Evolutionary conservation across 92 coral and sea anemone genomes (phyloP).

Genomic region (Zoanthus sociatus): DNA sequence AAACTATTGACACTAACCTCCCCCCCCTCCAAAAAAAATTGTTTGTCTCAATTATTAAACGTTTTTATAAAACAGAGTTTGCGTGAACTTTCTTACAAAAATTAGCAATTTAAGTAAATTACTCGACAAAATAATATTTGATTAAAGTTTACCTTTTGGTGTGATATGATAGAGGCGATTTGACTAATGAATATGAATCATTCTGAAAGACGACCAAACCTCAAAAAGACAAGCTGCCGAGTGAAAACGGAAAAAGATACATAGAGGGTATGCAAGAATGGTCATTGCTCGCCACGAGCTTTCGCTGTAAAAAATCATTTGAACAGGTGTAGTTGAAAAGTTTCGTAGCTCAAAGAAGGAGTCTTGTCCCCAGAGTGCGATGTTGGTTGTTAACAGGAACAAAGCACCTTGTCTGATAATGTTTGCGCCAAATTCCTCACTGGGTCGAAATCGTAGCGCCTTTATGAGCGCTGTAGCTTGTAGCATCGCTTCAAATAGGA

Average conservation of each 20-base stretch:
- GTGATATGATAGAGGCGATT: not conserved
- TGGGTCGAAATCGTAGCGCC: slow-evolving; percentile 92
- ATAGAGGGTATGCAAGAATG: slow-evolving; percentile 91
- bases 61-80: not conserved
- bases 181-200: slow-evolving; percentile 53
- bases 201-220: slow-evolving; percentile 94
- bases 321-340: slow-evolving; percentile 92
- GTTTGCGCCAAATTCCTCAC: slow-evolving; percentile 87
- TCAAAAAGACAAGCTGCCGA: slow-evolving; percentile 96
- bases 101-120: not conserved
- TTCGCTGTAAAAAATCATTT: slow-evolving; percentile 94
- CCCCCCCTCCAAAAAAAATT: too few species aligned
- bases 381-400: slow-evolving; percentile 90
- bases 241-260: slow-evolving; percentile 95
- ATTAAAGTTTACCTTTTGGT: slow-evolving; percentile 12
- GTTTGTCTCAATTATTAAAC: too few species aligned
- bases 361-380: slow-evolving; percentile 95
- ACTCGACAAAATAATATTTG: not conserved
- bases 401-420: slow-evolving; percentile 93
- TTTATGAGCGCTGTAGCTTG: slow-evolving; percentile 92
- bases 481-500: slow-evolving; percentile 87
- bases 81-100: not conserved
- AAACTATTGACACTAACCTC: too few species aligned
- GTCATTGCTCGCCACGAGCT: slow-evolving; percentile 95
- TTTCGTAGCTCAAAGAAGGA: slow-evolving; percentile 93